phyloP scores from a whole-genome alignment of 1,140 invertebrate genomes.

The Dreissena rostriformis region DNA sequence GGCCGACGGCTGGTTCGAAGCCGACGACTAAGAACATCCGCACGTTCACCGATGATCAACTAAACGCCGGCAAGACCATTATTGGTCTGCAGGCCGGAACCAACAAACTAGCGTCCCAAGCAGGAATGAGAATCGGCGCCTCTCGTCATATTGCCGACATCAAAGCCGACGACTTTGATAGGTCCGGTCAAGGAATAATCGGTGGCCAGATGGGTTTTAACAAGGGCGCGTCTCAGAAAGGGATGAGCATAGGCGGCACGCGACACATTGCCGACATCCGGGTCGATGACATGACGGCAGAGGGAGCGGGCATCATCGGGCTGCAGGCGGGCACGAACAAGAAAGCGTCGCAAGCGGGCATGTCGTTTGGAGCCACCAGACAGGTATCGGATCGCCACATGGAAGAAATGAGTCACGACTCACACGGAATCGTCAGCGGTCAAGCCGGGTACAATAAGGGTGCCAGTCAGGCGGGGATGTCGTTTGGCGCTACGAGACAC shows the following conservation, averaged over 20 bases:
- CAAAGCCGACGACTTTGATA: conserved; percentile 65
- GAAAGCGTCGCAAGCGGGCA: conserved; percentile 84
- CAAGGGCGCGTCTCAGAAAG: conserved; percentile 94
- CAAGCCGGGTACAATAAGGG: conserved; percentile 96
- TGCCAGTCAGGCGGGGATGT: conserved; percentile 72
- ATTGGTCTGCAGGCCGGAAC: conserved; percentile 88
- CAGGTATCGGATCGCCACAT: conserved; percentile 71
- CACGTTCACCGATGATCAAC: conserved; percentile 89
- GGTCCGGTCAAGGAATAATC: conserved; percentile 91
- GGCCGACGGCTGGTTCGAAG: conserved; percentile 88
- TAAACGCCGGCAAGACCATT: conserved; percentile 93
- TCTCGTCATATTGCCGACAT: conserved; percentile 75
- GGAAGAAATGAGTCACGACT: conserved; percentile 77
- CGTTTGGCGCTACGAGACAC: conserved; percentile 70
- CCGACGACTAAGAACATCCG: conserved; percentile 96
- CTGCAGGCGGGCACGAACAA: conserved; percentile 97
- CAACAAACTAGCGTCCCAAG: conserved; percentile 89
- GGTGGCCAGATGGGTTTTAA: conserved; percentile 96
- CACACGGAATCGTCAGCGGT: conserved; percentile 92
- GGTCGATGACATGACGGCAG: conserved; percentile 82
- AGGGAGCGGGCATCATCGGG: conserved; percentile 94
- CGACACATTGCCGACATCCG: conserved; percentile 88
- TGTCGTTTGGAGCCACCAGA: conserved; percentile 80
- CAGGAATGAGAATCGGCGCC: conserved; percentile 74
- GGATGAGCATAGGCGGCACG: conserved; percentile 95